Evolutionary conservation across 2,797 vertebrate genomes (phyloP).

Genomic region (Muscicapa comitata): DNA sequence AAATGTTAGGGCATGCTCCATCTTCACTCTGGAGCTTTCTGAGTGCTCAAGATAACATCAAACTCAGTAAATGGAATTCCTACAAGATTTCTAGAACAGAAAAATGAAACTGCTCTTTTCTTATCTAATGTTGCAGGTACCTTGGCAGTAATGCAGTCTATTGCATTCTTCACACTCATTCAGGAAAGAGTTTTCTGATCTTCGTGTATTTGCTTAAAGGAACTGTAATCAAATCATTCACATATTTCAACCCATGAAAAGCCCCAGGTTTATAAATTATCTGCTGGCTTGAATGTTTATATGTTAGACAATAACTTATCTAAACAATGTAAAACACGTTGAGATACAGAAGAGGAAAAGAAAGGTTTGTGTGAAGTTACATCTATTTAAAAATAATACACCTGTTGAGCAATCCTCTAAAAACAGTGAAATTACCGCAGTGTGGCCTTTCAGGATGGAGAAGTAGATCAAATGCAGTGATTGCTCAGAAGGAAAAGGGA

Average conservation of each 20-base stretch:
- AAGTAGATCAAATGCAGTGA: slow-evolving; percentile 88
- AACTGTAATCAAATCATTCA: background rate
- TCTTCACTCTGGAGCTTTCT: background rate
- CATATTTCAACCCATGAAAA: background rate
- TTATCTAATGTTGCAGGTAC: background rate
- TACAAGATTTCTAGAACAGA: background rate
- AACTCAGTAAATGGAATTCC: background rate
- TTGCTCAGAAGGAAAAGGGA: slow-evolving; percentile 86
- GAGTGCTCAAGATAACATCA: background rate
- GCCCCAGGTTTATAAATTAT: background rate
- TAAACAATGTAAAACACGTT: background rate
- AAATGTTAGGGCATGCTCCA: background rate
- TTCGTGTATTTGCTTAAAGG: background rate
- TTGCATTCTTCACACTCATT: background rate
- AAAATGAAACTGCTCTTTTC: background rate
- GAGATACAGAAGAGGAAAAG: background rate
- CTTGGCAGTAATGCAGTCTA: background rate
- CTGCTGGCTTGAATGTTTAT: background rate
- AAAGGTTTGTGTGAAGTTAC: background rate
- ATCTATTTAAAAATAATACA: background rate
- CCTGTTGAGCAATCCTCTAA: background rate
- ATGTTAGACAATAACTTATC: background rate
- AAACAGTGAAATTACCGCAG: slow-evolving; percentile 74
- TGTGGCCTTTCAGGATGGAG: slow-evolving; percentile 91
- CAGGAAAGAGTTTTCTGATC: background rate